These are phyloP conservation scores for Quadroppia sp. DNA, from an alignment of 2,888 invertebrate species.

Conservation along the genomic window DNA sequence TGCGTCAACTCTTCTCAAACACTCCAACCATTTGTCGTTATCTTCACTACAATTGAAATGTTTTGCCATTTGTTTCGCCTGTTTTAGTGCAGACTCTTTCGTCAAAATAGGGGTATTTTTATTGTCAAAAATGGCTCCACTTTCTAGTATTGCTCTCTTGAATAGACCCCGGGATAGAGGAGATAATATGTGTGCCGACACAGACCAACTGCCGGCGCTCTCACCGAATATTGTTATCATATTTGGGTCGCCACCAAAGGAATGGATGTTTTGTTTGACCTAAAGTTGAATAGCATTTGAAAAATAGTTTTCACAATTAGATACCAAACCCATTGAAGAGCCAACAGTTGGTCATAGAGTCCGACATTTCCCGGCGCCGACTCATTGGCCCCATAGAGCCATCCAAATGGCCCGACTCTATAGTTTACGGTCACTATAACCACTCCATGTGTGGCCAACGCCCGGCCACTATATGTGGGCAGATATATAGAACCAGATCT, in stretches of 20 bases:
- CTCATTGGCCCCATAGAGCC: slow-evolving; percentile 35
- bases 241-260: slow-evolving; percentile 51
- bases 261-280: slow-evolving; percentile 49
- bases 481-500: slow-evolving; percentile 49
- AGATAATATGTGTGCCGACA: slow-evolving; percentile 8
- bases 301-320: neutral
- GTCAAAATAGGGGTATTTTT: neutral
- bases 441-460: slow-evolving; percentile 52
- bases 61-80: neutral
- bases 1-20: slow-evolving; percentile 2
- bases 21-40: slow-evolving; percentile 2
- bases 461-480: slow-evolving; percentile 44
- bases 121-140: neutral
- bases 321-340: slow-evolving; percentile 49
- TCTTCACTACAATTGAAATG: slow-evolving; percentile 25
- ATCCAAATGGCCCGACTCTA: slow-evolving; percentile 55
- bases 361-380: slow-evolving; percentile 56
- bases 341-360: slow-evolving; percentile 56
- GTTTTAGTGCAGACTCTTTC: neutral
- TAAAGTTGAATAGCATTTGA: neutral
- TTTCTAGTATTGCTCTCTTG: slow-evolving; percentile 36
- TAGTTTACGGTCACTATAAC: slow-evolving; percentile 57
- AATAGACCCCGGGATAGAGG: slow-evolving; percentile 30
- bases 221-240: slow-evolving; percentile 56
- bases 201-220: slow-evolving; percentile 52